Conservation (phyloP, 1,140 invertebrate species). For the Zaprionus ornatus region DNA sequence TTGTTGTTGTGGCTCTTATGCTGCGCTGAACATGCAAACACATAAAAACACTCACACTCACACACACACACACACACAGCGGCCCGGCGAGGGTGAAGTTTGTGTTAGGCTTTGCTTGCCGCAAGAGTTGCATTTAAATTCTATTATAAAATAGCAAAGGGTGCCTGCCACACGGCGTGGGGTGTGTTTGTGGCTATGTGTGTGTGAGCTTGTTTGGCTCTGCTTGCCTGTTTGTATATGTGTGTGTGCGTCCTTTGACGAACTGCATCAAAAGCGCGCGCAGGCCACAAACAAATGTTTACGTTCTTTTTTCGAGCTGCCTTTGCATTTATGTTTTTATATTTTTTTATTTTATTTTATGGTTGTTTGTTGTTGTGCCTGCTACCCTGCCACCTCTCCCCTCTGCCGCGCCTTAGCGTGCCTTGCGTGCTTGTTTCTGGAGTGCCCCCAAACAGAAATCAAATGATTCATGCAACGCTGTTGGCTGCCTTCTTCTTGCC, state of each 20-base stretch:
- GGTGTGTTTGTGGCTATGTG: neutral
- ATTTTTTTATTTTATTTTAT: slow-evolving; percentile 47
- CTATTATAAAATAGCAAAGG: slow-evolving; percentile 62
- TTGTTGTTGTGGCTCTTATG: slow-evolving; percentile 39
- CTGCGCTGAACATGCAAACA: slow-evolving; percentile 35
- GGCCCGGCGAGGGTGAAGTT: slow-evolving; percentile 22
- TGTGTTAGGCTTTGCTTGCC: slow-evolving; percentile 55
- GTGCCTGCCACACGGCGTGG: neutral
- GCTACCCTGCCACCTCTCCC: neutral
- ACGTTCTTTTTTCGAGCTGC: slow-evolving; percentile 49
- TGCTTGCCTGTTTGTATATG: neutral
- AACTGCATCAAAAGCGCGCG: slow-evolving; percentile 61
- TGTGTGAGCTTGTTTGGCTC: neutral
- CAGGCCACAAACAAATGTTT: slow-evolving; percentile 63
- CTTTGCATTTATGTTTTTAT: slow-evolving; percentile 48
- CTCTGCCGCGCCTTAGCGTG: slow-evolving; percentile 17
- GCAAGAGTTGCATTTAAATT: slow-evolving; percentile 75
- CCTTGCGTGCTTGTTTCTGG: slow-evolving; percentile 31
- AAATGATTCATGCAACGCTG: slow-evolving; percentile 59
- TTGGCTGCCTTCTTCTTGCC: neutral
- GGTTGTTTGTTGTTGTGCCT: neutral
- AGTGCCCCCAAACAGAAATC: slow-evolving; percentile 25
- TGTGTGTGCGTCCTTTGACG: slow-evolving; percentile 31
- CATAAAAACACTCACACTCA: slow-evolving; percentile 16
- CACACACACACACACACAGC: neutral